Evolutionary conservation across 2,888 invertebrate species (phyloP).

Genomic region (Lymantria monacha): DNA sequence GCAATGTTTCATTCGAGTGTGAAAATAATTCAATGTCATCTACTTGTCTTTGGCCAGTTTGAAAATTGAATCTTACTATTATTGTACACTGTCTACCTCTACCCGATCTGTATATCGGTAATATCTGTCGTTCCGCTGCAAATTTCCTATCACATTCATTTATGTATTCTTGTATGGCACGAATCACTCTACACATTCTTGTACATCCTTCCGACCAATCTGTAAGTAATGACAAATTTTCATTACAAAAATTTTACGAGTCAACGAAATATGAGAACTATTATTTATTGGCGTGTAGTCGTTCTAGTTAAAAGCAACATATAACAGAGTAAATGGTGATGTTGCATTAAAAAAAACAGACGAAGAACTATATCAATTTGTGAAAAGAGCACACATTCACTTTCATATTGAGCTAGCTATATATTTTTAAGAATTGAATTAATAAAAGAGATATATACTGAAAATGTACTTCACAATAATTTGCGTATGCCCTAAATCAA

Average conservation of each 20-base stretch:
- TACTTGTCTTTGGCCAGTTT: slow-evolving; percentile 92
- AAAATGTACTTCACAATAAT: no score
- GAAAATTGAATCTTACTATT: slow-evolving; percentile 89
- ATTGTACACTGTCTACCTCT: slow-evolving; percentile 94
- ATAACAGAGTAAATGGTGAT: no score
- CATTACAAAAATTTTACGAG: not conserved
- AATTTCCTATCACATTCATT: slow-evolving; percentile 96
- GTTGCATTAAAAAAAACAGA: no score
- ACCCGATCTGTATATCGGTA: slow-evolving; percentile 94
- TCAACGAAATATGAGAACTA: no score
- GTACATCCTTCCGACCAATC: slow-evolving; percentile 70
- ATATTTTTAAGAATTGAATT: no score
- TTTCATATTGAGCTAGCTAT: no score
- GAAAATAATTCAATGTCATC: slow-evolving; percentile 96
- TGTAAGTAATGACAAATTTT: slow-evolving; percentile 41
- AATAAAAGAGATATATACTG: no score
- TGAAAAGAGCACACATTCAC: no score
- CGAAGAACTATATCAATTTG: no score
- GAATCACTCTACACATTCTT: slow-evolving; percentile 95
- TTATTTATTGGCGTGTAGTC: no score
- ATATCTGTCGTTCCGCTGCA: slow-evolving; percentile 92
- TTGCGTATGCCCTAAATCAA: no score
- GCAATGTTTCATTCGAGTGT: slow-evolving; percentile 96
- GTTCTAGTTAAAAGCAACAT: no score
- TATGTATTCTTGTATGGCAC: slow-evolving; percentile 97